Conservation (phyloP, 2,888 invertebrate species). For the Ferdinandea cuprea region DNA sequence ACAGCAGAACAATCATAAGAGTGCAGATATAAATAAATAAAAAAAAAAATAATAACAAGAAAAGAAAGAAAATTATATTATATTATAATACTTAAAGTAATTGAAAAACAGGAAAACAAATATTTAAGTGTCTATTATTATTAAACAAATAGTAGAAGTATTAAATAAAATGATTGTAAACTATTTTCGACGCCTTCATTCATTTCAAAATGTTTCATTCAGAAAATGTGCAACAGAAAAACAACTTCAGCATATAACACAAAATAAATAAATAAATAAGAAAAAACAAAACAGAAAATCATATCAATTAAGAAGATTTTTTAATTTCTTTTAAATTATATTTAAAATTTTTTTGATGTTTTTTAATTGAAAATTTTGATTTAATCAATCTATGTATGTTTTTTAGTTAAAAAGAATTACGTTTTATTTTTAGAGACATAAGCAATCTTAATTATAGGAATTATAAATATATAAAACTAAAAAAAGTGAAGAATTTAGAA, state of each 20-base stretch:
- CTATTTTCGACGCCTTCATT: slow-evolving; percentile 69
- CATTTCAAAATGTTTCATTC: slow-evolving; percentile 54
- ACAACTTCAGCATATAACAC: slow-evolving; percentile 21
- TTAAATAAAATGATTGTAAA: slow-evolving; percentile 57
- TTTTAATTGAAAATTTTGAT: slow-evolving; percentile 22
- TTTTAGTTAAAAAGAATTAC: slow-evolving; percentile 36
- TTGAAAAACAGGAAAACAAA: slow-evolving; percentile 53
- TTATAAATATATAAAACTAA: slow-evolving; percentile 62
- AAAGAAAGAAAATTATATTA: slow-evolving; percentile 35
- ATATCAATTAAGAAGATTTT: slow-evolving; percentile 57
- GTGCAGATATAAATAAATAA: slow-evolving; percentile 68
- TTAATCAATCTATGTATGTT: slow-evolving; percentile 30
- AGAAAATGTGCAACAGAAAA: slow-evolving; percentile 39
- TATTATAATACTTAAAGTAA: slow-evolving; percentile 41
- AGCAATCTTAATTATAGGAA: slow-evolving; percentile 71
- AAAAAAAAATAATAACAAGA: slow-evolving; percentile 37
- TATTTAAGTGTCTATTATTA: slow-evolving; percentile 70
- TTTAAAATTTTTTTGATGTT: background rate
- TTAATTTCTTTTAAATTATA: background rate
- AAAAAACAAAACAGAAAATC: slow-evolving; percentile 45
- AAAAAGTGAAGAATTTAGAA: slow-evolving; percentile 69
- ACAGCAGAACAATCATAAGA: slow-evolving; percentile 75
- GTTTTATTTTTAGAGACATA: slow-evolving; percentile 60
- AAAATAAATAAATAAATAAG: slow-evolving; percentile 21
- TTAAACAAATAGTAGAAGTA: slow-evolving; percentile 43